Base-by-base conservation (phyloP, 2,888 invertebrate species). In the Anaspis maculata region DNA sequence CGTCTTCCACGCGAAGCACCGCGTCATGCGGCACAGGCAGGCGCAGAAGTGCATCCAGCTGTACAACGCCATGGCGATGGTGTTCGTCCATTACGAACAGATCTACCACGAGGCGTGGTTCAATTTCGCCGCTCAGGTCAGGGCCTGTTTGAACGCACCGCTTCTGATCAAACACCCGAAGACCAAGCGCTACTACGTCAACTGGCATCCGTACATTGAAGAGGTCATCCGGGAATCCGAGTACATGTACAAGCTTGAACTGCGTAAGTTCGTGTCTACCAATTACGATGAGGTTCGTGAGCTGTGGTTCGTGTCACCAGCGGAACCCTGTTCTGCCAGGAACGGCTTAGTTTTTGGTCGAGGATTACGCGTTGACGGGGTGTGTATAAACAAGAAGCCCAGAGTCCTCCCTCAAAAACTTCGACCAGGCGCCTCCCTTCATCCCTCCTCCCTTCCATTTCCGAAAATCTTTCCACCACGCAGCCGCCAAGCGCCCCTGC, bases 71-170 rank as follows among this genome's bases (percentile, higher is more conserved):
- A 70, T 90, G 63, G 74, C 79, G 15, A 77, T 78, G 37, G 85
- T 88, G 2, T 79, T 90, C 41, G 73, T 84, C 10, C 85, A 88
- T 55, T 90, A 82, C 53, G 89, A 90, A 63, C 72, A 83, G 51
- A 77, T 87, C 37, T 84, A 86, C 59, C 87, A 90, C 53, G 73
- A 75, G 45, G 83, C 85, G 1, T 89, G 89, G 89, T 76, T 69
- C 41, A 76, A 81, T 53, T 80, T 83, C 57, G 77, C 81, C 13
- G 78, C 79, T 30, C 77, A 83, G 66, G 81, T 80, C 16, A 67
- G 76, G 27, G 54, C 74, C 33, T 78, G 78, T 30, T 63, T 88
- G 2, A 76, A 79, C 46, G 73, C 79, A 0, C 85, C 88, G 0
- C 66, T 89, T 7, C 58, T 89, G 24, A 72, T 80, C 13, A 74